Conservation (phyloP, 2,888 invertebrate genomes). For the Orchesellides sinensis region DNA sequence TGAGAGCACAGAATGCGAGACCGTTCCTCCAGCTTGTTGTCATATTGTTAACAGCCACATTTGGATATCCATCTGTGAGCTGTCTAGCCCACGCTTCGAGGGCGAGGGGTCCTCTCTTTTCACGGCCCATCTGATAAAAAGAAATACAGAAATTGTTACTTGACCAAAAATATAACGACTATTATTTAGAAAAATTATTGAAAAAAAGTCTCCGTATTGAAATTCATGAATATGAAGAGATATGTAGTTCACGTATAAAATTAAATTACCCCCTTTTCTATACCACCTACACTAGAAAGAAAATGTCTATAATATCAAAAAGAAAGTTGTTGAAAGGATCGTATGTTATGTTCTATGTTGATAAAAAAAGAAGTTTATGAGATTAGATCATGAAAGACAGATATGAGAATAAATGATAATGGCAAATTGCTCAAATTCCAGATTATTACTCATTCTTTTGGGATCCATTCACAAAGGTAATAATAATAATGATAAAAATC, state of each 20-base stretch:
- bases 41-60: conserved; percentile 95
- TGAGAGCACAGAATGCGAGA: conserved; percentile 90
- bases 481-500: conserved; percentile 14
- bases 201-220: not conserved
- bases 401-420: not conserved
- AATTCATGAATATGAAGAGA: too few relatives aligned
- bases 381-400: not conserved
- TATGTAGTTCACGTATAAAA: too few relatives aligned
- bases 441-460: not conserved
- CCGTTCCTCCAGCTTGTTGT: conserved; percentile 97
- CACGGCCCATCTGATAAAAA: conserved; percentile 69
- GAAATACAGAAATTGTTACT: conserved; percentile 34
- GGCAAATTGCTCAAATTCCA: not conserved
- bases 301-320: conserved; percentile 11
- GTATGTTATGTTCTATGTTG: not conserved
- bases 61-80: conserved; percentile 91
- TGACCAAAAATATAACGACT: conserved; percentile 9
- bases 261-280: too few relatives aligned
- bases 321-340: conserved; percentile 40
- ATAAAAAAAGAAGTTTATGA: not conserved
- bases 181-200: conserved; percentile 6
- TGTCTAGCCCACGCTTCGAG: conserved; percentile 91
- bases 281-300: conserved; percentile 15
- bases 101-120: conserved; percentile 73
- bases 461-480: not conserved